Evolutionary conservation across 2,888 invertebrate genomes (phyloP), one percentile per base, ranked within the genome.

Genomic region (Colletes collaris): DNA sequence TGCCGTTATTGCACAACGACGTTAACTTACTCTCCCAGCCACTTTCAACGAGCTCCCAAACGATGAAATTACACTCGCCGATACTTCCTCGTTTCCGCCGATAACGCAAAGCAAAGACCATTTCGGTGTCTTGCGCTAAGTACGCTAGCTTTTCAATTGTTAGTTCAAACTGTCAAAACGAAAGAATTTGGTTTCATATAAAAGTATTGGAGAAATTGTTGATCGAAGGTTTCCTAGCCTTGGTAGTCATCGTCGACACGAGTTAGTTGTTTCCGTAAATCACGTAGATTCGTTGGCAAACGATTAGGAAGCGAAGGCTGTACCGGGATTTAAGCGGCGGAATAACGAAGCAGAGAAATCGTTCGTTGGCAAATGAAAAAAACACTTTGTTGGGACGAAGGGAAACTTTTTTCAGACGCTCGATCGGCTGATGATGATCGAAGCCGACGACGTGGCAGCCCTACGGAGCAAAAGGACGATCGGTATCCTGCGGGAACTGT

Each of bases 391-490:
- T 81, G 85, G 84, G 85, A 79, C 79, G 87, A 85, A 86, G 49
- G 74, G 84, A 56, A 80, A 74, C 78, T 84, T 82, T 83, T 86
- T 86, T 69, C 94, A 96, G 96, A 96, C 95, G 79, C 94, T 96
- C 84, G 95, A 96, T 88, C 95, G 95, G 82, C 93, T 96, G 92
- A 95, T 96, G 93, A 94, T 96, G 88, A 95, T 95, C 85, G 95
- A 95, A 86, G 94, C 95, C 81, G 95, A 95, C 91, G 94, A 94
- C 82, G 95, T 95, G 91, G 93, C 95, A 85, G 95, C 95, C 91
- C 95, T 96, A 86, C 95, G 96, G 89, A 96, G 96, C 93, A 97
- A 96, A 93, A 94, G 96, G 91, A 97, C 96, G 86, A 96, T 97
- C 90, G 96, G 96, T 88, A 95, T 96, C 90, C 94, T 96, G 86